These are phyloP conservation scores for Alsophila aescularia DNA, from an alignment of 2,888 invertebrate species.

Conservation along the genomic window DNA sequence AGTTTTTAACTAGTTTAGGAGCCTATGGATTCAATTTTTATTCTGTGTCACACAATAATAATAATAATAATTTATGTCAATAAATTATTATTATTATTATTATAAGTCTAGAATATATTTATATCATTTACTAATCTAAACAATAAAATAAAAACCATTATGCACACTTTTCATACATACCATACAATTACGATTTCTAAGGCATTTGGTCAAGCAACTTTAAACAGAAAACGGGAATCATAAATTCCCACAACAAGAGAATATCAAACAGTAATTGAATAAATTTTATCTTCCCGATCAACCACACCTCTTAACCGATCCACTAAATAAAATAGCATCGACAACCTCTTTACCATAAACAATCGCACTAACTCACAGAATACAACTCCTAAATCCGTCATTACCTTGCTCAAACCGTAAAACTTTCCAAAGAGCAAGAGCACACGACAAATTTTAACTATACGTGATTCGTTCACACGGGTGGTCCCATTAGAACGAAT, in stretches of 20 bases:
- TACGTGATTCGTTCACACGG: constrained; percentile 54
- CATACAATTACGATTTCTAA: too few relatives aligned
- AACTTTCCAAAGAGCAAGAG: constrained; percentile 41
- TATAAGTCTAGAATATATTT: too few relatives aligned
- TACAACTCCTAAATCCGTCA: constrained; percentile 32
- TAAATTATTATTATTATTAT: too few relatives aligned
- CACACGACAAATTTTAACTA: constrained; percentile 44
- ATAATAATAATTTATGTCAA: too few relatives aligned
- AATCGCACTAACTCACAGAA: constrained; percentile 25
- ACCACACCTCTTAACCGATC: constrained; percentile 3
- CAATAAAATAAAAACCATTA: too few relatives aligned
- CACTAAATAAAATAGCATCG: constrained; percentile 25
- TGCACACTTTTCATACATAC: too few relatives aligned
- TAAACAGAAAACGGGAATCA: neutral
- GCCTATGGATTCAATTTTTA: too few relatives aligned
- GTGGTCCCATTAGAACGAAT: constrained; percentile 71
- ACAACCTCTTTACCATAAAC: constrained; percentile 31
- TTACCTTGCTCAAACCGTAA: constrained; percentile 40
- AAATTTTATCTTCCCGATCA: constrained; percentile 13
- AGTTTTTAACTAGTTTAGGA: too few relatives aligned
- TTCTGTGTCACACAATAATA: too few relatives aligned
- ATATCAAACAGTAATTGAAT: constrained; percentile 3
- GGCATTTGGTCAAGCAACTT: neutral
- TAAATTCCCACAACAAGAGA: constrained; percentile 12
- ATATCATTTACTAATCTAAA: too few relatives aligned